These are phyloP conservation scores for Melanchra persicariae DNA, from an alignment of 2,888 invertebrate genomes.

Conservation along the genomic window DNA sequence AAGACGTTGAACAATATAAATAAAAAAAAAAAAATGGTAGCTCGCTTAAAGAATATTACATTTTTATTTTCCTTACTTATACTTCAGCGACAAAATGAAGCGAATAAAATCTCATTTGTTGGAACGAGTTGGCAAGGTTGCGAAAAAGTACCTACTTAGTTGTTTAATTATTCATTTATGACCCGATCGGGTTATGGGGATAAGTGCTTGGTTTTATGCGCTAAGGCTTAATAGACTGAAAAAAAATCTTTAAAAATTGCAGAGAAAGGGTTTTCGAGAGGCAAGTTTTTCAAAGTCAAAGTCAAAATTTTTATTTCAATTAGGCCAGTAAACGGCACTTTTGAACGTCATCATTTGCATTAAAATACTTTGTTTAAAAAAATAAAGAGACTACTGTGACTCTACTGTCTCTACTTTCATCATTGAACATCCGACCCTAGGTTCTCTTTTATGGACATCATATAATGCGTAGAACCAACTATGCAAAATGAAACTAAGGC, in stretches of 20 bases:
- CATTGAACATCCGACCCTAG: too few species aligned
- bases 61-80: conserved; percentile 39
- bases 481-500: too few species aligned
- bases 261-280: background rate
- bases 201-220: background rate
- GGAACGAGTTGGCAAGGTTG: conserved; percentile 22
- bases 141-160: conserved; percentile 14
- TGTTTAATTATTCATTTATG: conserved; percentile 49
- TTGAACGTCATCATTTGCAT: too few species aligned
- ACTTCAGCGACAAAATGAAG: conserved; percentile 37
- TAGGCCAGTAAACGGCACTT: too few species aligned
- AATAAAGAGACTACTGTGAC: too few species aligned
- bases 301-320: too few species aligned
- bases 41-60: conserved; percentile 35
- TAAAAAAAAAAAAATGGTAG: conserved; percentile 25
- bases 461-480: too few species aligned
- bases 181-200: background rate
- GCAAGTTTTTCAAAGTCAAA: too few species aligned
- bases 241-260: background rate
- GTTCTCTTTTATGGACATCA: too few species aligned
- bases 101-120: conserved; percentile 41
- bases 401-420: too few species aligned
- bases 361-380: too few species aligned
- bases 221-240: too few species aligned
- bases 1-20: conserved; percentile 34